Conservation (phyloP, 1,140 invertebrate species). For the Zaprionus gabonicus region DNA sequence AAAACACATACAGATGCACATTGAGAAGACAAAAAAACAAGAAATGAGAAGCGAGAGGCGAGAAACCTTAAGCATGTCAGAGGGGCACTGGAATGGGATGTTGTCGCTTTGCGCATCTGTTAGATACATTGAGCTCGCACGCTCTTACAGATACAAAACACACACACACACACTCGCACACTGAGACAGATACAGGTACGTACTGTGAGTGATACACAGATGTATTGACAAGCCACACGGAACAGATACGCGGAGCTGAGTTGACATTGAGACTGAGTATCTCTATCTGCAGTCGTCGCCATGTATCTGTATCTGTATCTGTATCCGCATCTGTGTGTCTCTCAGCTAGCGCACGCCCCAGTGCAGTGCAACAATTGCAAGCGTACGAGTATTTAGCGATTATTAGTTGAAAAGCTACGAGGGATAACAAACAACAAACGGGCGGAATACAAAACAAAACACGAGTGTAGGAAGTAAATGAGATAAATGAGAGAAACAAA, state of each 20-base stretch:
- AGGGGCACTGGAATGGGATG: slow-evolving; percentile 15
- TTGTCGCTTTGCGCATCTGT: slow-evolving; percentile 45
- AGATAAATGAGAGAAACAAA: slow-evolving; percentile 41
- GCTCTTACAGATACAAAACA: slow-evolving; percentile 46
- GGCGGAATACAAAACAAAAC: slow-evolving; percentile 23
- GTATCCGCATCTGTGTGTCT: slow-evolving; percentile 46
- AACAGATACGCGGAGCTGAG: slow-evolving; percentile 77
- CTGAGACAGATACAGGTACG: slow-evolving; percentile 9
- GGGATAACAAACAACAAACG: slow-evolving; percentile 15
- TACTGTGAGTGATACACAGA: slow-evolving; percentile 45
- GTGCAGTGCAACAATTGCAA: slow-evolving; percentile 71
- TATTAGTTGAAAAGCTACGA: slow-evolving; percentile 58
- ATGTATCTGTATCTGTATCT: slow-evolving; percentile 22
- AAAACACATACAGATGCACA: neutral
- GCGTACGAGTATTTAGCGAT: slow-evolving; percentile 63
- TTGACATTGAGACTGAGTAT: slow-evolving; percentile 71
- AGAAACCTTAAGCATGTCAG: slow-evolving; percentile 20
- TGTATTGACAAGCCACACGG: slow-evolving; percentile 77
- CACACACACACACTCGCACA: slow-evolving; percentile 29
- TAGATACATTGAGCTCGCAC: slow-evolving; percentile 54
- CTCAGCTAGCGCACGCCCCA: slow-evolving; percentile 40
- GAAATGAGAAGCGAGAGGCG: neutral
- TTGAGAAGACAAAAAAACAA: neutral
- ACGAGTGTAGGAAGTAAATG: slow-evolving; percentile 62
- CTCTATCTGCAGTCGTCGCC: slow-evolving; percentile 12